These are phyloP conservation scores for cattle (Bos taurus) DNA, from an alignment of 2,113 vertebrate species.

Conservation along the genomic window DNA sequence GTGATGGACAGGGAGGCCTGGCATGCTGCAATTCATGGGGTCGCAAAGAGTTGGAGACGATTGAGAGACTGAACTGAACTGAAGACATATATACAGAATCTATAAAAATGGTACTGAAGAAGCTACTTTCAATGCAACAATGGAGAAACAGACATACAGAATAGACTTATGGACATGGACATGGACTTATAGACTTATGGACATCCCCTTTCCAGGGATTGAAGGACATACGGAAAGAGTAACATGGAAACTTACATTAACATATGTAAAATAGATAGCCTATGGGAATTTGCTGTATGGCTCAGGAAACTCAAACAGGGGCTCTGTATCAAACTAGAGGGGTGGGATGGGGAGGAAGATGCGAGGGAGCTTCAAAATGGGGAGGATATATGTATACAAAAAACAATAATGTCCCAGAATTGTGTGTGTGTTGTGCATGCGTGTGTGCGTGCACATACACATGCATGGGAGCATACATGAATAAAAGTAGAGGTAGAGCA, in stretches of 20 bases:
- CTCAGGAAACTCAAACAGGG: neutral
- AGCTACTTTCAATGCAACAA: neutral
- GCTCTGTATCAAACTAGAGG: neutral
- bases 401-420: neutral
- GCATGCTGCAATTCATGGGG: too few species aligned
- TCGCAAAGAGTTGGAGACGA: accelerated
- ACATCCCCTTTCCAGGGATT: neutral
- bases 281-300: neutral
- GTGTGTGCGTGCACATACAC: neutral
- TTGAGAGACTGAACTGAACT: too few species aligned
- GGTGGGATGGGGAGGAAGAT: neutral
- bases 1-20: too few species aligned
- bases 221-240: neutral
- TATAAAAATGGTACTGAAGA: neutral
- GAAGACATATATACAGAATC: neutral
- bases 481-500: neutral
- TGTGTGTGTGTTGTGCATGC: neutral
- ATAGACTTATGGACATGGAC: neutral
- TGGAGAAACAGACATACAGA: neutral
- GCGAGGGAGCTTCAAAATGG: neutral
- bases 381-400: neutral
- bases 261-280: neutral
- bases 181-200: neutral
- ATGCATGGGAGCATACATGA: neutral
- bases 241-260: neutral